Conservation (phyloP, 2,113 vertebrate genomes). For the Spizaetus ornatus region DNA sequence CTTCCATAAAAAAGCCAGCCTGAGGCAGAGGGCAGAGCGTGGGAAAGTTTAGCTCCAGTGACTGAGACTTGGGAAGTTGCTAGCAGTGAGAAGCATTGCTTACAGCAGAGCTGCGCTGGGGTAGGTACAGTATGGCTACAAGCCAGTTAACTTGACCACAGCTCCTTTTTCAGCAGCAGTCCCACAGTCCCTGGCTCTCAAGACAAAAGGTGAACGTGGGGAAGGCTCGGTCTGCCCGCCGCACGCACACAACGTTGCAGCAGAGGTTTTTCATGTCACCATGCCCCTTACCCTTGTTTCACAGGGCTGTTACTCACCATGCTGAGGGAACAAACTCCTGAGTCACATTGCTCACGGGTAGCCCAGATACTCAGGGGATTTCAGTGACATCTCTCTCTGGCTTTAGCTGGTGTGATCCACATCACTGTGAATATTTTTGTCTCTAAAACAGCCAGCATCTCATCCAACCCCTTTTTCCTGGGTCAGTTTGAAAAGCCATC, state of each 20-base stretch:
- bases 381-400: not conserved
- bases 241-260: fast-evolving
- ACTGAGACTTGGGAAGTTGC: not conserved
- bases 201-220: not conserved
- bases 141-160: not conserved
- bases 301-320: not conserved
- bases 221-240: fast-evolving
- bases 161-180: not conserved
- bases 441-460: not conserved
- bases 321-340: not conserved
- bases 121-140: not conserved
- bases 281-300: not conserved
- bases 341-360: not conserved
- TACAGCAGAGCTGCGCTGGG: not conserved
- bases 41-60: not conserved
- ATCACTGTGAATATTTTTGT: not conserved
- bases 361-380: not conserved
- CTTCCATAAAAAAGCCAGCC: not conserved
- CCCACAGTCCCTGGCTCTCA: not conserved
- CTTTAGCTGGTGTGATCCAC: not conserved
- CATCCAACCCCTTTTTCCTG: not conserved
- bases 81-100: not conserved
- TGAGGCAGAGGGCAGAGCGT: not conserved
- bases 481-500: not conserved
- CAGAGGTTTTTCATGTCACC: not conserved